These are phyloP conservation scores for Onychomys torridus DNA, from an alignment of 2,797 vertebrate species.

Conservation along the genomic window DNA sequence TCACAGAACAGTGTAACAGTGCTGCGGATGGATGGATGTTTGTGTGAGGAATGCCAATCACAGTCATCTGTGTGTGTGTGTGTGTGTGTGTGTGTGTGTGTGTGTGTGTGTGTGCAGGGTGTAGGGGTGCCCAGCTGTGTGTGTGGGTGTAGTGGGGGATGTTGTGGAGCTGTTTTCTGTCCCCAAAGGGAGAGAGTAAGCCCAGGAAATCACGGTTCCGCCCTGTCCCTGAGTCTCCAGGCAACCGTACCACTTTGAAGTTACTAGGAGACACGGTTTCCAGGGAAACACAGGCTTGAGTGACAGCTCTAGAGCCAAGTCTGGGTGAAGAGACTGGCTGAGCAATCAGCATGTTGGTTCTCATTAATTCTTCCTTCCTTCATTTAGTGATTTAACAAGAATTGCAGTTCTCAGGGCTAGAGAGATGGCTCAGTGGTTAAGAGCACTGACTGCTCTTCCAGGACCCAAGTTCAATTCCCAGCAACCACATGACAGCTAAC, in stretches of 20 bases:
- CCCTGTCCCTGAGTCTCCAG: slow-evolving; percentile 67
- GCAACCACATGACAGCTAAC: background rate
- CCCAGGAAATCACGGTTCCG: slow-evolving; percentile 69
- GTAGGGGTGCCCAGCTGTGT: slow-evolving; percentile 47
- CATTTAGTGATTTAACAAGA: slow-evolving; percentile 14
- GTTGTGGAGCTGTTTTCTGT: slow-evolving; percentile 67
- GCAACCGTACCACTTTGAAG: slow-evolving; percentile 85
- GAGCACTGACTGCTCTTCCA: background rate
- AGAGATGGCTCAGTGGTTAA: background rate
- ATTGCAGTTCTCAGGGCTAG: background rate
- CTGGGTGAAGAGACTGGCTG: slow-evolving; percentile 55
- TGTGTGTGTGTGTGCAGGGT: background rate
- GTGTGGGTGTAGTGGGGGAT: slow-evolving; percentile 62
- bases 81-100: background rate
- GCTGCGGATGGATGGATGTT: background rate
- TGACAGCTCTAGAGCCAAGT: slow-evolving; percentile 90
- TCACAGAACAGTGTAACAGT: background rate
- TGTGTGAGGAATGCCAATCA: background rate
- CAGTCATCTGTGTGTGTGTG: background rate
- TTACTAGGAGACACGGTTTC: slow-evolving; percentile 93
- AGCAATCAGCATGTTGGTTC: background rate
- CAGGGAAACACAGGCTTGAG: slow-evolving; percentile 90
- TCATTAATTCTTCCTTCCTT: background rate
- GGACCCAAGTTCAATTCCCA: background rate
- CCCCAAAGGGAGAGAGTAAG: slow-evolving; percentile 59